Base-by-base conservation (phyloP, 1,140 invertebrate genomes). In the Ips typographus region DNA sequence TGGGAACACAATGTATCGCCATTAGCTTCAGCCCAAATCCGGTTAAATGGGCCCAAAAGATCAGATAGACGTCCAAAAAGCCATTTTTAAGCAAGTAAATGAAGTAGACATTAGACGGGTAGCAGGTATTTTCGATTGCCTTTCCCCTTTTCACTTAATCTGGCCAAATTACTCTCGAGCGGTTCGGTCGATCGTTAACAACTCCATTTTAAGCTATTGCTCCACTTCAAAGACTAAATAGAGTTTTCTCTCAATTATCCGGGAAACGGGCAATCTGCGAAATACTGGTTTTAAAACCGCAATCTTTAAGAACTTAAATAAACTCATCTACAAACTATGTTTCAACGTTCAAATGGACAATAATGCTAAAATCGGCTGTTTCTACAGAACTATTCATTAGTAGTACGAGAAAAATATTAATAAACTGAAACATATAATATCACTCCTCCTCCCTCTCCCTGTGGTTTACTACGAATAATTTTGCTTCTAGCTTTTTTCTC, bases 141-240 rank as follows among this genome's bases (percentile, higher is more conserved):
- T 49, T 49, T 39, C 59, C 59, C 59, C 42, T 62, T 62, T 62
- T 62, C 59, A 62, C 59, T 62, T 62, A 62, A 62, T 62, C 59
- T 49, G 42, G 59, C 42, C 59, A 62, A 62, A 62, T 62, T 62
- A 49, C 59, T 62, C 44, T 62, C 59, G 44, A 62, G 59, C 39
- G 59, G 59, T 62, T 62, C 59, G 43, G 36, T 62, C 59, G 39
- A 38, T 62, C 59, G 59, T 62, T 62, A 62, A 62, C 59, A 62
- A 62, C 41, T 62, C 59, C 59, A 62, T 62, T 62, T 62, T 62
- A 62, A 62, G 44, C 59, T 62, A 62, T 62, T 62, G 59, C 44
- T 62, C 39, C 59, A 47, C 59, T 49, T 38, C 57, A 59, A 59
- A 59, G 40, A 59, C 57, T 59, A 59, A 59, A 59, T 59, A 40